A percentile compares a stretch with the other conserved stretches of the same genome.
Evolutionary conservation across 2,113 vertebrate genomes (phyloP).

Genomic region (Cololabis saira): DNA sequence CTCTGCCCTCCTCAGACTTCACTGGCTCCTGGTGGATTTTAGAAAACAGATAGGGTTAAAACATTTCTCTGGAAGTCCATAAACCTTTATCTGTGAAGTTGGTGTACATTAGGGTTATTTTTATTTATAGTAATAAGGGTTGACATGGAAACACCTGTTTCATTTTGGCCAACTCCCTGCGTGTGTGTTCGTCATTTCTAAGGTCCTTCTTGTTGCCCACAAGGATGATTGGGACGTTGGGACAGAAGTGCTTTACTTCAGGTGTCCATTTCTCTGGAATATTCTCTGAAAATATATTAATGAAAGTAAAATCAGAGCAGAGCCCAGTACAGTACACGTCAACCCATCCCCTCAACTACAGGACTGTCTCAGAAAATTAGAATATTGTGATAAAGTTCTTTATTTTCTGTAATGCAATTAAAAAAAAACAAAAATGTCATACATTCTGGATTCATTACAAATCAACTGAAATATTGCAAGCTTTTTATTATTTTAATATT

Average conservation of each 20-base stretch:
- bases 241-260: constrained; percentile 98
- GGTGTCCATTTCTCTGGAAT: constrained; percentile 99
- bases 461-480: too few relatives aligned
- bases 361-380: too few relatives aligned
- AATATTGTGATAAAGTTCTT: too few relatives aligned
- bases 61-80: neutral
- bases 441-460: too few relatives aligned
- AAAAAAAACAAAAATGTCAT: too few relatives aligned
- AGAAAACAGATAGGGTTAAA: constrained; percentile 3
- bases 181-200: constrained; percentile 93
- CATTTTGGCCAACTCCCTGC: constrained; percentile 95
- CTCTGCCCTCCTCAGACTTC: constrained; percentile 93
- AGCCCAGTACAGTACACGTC: neutral
- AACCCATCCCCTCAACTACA: too few relatives aligned
- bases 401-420: too few relatives aligned
- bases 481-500: too few relatives aligned
- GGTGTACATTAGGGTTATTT: neutral
- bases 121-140: neutral
- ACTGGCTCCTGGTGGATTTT: constrained; percentile 88
- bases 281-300: constrained; percentile 85
- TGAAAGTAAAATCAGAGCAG: neutral
- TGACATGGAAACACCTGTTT: constrained; percentile 86
- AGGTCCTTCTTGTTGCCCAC: constrained; percentile 99
- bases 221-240: constrained; percentile 96
- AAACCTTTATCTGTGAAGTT: neutral